A percentile compares a stretch with the other conserved stretches of the same genome.
Conservation (phyloP, 2,797 vertebrate genomes). For the Pseudochirops corinnae region DNA sequence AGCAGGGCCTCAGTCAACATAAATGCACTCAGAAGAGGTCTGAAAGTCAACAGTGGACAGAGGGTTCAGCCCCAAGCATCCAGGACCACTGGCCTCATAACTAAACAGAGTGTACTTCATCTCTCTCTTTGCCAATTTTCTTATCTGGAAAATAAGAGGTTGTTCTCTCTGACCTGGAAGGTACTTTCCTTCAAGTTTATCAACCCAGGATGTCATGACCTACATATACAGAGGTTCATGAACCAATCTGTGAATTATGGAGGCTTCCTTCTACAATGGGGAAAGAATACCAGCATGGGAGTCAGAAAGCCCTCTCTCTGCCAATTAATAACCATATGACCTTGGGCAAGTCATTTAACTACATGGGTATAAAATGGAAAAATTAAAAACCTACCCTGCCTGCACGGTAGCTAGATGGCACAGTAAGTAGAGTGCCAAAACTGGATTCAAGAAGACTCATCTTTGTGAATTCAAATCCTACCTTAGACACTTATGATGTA, state of each 20-base stretch:
- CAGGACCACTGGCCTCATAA: not conserved
- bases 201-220: not conserved
- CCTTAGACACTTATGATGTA: not conserved
- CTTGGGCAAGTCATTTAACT: not conserved
- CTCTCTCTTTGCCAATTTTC: not conserved
- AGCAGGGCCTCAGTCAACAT: constrained; percentile 53
- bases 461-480: not conserved
- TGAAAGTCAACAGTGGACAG: constrained; percentile 47
- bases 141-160: not conserved
- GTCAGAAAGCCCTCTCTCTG: not conserved
- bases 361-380: not conserved
- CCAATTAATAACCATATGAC: not conserved
- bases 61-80: constrained; percentile 24
- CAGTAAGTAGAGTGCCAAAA: not conserved
- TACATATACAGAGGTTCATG: not conserved
- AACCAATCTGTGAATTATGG: not conserved
- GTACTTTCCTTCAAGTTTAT: not conserved
- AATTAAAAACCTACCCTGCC: not conserved
- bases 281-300: not conserved
- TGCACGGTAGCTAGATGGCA: not conserved
- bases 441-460: not conserved
- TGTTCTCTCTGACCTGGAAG: not conserved
- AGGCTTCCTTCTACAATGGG: constrained; percentile 1
- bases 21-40: constrained; percentile 29
- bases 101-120: not conserved